Base-by-base conservation (phyloP, 2,113 vertebrate species). In the Dendropsophus ebraccatus region DNA sequence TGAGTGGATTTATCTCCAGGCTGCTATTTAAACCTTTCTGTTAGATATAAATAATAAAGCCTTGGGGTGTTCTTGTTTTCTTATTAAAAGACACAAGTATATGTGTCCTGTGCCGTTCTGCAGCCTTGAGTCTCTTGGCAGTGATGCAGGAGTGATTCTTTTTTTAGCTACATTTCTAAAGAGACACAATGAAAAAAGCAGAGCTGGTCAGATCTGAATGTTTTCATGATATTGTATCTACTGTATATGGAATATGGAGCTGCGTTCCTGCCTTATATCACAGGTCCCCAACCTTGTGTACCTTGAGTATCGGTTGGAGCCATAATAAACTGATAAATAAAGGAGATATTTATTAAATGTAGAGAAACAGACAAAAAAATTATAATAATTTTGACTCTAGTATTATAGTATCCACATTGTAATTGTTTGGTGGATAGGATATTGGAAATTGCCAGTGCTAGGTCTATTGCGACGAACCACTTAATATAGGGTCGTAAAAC, bases 1-100 rank as follows among this genome's bases (percentile, higher is more conserved):
- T 81, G 69, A 81, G 85, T 65, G 85, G 78, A 87, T 87, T 87
- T 87, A 87, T 87, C 69, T 87, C 28, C 76, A 75, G 85, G 85
- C 50, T 47, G 70, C 85, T 80, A 87, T 81, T 81, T 87, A 87
- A 81, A 87, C 76, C 69, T 45, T 85, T 87, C 77, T 54, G 78
- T 72, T 87, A 81, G 85, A 81, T 74, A 87, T 87, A 87, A 87
- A 87, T 81, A 81, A 87, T 87, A 87, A 81, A 87, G 85, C 85
- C 85, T 87, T 87, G 77, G 85, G 85, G 85, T 87, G 78, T 87
- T 87, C 85, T 87, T 74, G 70, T 47, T 62, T 87, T 81, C 85
- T 74, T 87, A 87, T 81, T 87, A 87, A 87, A 87, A 87, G 85
- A 73, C 85, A 50, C 69, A 41, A 87, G 65, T 62, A 72, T 72